phyloP scores from a whole-genome alignment of 1,140 invertebrate species.

The Drosophila navojoa region DNA sequence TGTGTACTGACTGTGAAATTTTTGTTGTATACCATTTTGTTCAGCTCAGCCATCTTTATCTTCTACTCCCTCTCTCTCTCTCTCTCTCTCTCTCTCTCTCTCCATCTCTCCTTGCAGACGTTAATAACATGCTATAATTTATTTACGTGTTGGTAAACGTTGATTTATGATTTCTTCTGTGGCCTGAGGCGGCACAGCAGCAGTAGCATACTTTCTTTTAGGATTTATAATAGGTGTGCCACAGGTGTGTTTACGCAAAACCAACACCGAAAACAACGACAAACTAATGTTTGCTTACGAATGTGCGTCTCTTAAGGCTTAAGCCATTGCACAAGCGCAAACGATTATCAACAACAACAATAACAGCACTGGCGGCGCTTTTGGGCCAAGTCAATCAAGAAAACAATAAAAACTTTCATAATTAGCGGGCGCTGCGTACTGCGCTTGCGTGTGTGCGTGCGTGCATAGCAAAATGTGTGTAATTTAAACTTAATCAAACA shows the following conservation, averaged over 20 bases:
- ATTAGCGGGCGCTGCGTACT: constrained; percentile 68
- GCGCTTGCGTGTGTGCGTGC: constrained; percentile 53
- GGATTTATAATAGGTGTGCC: constrained; percentile 4
- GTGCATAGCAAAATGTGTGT: constrained; percentile 3
- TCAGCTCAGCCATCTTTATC: neutral
- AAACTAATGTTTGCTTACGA: constrained; percentile 36
- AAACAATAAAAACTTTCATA: constrained; percentile 69
- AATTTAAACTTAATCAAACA: constrained; percentile 64
- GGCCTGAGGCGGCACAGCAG: constrained; percentile 14
- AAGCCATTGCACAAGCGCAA: constrained; percentile 39
- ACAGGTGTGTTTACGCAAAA: constrained; percentile 25
- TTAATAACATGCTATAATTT: constrained; percentile 34
- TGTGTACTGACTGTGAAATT: constrained; percentile 73
- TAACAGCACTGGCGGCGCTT: constrained; percentile 6
- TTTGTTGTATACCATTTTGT: constrained; percentile 59
- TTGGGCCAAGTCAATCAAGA: constrained; percentile 35
- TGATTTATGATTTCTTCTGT: constrained; percentile 40
- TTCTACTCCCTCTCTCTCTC: neutral
- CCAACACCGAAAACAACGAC: constrained; percentile 28
- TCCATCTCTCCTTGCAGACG: neutral
- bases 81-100: neutral
- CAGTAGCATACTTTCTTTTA: constrained; percentile 45
- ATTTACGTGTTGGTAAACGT: constrained; percentile 26
- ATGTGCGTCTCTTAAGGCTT: constrained; percentile 33
- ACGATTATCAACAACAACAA: neutral